Percentiles rank a stretch among this genome's conserved stretches.
These are phyloP conservation scores for Lagothrix lagotricha DNA, from an alignment of 2,797 vertebrate species.

Conservation along the genomic window DNA sequence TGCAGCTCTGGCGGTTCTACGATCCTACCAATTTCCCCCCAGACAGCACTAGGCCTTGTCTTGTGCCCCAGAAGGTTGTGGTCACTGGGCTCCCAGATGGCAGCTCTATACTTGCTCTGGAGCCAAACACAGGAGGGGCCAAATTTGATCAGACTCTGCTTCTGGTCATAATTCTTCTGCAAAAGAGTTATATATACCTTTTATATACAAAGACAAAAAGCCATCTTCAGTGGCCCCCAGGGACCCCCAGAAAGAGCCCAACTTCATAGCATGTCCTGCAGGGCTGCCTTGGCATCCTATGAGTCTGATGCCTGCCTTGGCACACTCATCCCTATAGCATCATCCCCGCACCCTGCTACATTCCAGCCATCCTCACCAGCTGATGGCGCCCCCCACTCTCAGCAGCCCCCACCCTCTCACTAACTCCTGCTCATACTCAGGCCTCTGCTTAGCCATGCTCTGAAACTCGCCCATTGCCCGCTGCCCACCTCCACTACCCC, in stretches of 20 bases:
- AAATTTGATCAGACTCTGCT: neutral
- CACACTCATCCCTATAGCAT: rapidly evolving
- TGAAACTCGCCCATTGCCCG: too few relatives aligned
- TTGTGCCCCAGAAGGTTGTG: neutral
- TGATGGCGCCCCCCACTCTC: rapidly evolving
- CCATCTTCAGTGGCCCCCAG: neutral
- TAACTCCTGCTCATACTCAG: neutral
- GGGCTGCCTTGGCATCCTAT: too few relatives aligned
- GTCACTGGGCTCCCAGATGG: neutral
- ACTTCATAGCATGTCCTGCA: neutral
- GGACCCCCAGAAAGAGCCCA: neutral
- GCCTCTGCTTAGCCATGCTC: neutral
- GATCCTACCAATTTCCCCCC: neutral
- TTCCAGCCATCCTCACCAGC: neutral
- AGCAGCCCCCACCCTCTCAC: rapidly evolving
- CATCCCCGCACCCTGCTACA: neutral
- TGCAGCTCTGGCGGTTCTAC: neutral
- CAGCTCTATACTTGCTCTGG: neutral
- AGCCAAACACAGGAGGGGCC: neutral
- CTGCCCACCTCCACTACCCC: too few relatives aligned
- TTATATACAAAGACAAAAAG: neutral
- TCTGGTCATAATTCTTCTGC: neutral
- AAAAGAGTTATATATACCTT: neutral
- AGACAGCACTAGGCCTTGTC: neutral
- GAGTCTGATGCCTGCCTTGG: too few relatives aligned